phyloP scores from a whole-genome alignment of 2,113 vertebrate species.

The Isurus oxyrinchus region DNA sequence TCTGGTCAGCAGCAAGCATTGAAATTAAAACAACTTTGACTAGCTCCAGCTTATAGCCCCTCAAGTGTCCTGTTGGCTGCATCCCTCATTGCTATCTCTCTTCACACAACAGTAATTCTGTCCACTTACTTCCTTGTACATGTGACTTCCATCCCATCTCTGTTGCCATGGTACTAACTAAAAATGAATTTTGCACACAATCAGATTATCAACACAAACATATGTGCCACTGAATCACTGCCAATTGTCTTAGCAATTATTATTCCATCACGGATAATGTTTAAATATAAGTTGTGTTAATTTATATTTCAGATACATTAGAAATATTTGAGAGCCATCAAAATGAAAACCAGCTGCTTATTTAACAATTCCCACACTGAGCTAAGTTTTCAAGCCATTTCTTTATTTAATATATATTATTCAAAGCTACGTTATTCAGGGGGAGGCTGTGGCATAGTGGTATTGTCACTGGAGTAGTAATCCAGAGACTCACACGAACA shows the following conservation, averaged over 20 bases:
- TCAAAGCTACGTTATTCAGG: neutral
- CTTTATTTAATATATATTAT: neutral
- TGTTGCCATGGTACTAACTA: slow-evolving; percentile 16
- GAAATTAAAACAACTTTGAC: slow-evolving; percentile 26
- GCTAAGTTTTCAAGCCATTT: neutral
- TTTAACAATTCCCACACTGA: neutral
- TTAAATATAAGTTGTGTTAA: neutral
- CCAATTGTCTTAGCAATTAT: neutral
- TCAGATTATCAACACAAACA: slow-evolving; percentile 12
- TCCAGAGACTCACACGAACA: too few species aligned
- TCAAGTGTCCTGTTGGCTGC: neutral
- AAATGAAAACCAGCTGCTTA: neutral
- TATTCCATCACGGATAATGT: neutral
- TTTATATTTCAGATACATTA: neutral
- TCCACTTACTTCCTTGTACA: neutral
- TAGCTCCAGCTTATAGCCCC: neutral
- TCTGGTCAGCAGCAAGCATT: slow-evolving; percentile 30
- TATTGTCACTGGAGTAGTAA: too few species aligned
- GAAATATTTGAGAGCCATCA: neutral
- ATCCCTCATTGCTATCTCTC: neutral
- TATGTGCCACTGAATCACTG: slow-evolving; percentile 13
- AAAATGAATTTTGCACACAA: slow-evolving; percentile 20
- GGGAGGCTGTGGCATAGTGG: too few species aligned
- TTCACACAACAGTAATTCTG: neutral
- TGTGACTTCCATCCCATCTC: neutral